Conservation (phyloP, 2,888 invertebrate species). For the Scelioninae gen. 1 region DNA sequence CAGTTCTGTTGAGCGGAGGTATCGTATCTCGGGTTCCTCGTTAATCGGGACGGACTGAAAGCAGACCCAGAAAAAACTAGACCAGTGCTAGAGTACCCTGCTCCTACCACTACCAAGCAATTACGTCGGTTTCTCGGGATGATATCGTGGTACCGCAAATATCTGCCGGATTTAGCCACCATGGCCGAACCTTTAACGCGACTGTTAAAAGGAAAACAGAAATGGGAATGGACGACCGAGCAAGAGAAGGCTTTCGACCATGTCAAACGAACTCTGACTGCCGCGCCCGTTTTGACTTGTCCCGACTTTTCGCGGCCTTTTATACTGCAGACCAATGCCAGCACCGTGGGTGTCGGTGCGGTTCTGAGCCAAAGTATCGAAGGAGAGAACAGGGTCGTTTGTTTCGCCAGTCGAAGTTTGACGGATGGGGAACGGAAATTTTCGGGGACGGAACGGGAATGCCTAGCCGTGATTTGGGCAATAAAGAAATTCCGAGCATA, state of each 20-base stretch:
- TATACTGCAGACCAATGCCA: not conserved
- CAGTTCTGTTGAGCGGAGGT: conserved; percentile 1
- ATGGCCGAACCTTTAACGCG: not conserved
- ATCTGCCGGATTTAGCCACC: conserved; percentile 2
- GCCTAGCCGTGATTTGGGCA: conserved; percentile 2
- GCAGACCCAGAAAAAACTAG: not conserved
- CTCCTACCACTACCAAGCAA: not conserved
- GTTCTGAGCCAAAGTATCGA: not conserved
- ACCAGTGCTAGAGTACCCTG: not conserved
- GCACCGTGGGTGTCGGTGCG: not conserved
- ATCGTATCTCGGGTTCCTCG: not conserved
- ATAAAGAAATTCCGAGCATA: not conserved
- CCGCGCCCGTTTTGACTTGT: not conserved
- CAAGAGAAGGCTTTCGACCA: not conserved
- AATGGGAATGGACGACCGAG: not conserved
- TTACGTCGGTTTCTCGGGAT: not conserved
- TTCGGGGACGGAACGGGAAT: not conserved
- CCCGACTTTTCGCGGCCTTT: not conserved
- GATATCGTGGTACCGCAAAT: conserved; percentile 5
- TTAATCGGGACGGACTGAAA: not conserved
- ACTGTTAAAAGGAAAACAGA: not conserved
- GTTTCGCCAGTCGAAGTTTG: not conserved
- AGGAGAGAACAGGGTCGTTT: not conserved
- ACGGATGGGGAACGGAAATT: not conserved
- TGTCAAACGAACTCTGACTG: not conserved